A percentile compares a stretch with the other conserved stretches of the same genome.
These are phyloP conservation scores for Colostygia pectinataria DNA, from an alignment of 2,888 invertebrate species.

Conservation along the genomic window DNA sequence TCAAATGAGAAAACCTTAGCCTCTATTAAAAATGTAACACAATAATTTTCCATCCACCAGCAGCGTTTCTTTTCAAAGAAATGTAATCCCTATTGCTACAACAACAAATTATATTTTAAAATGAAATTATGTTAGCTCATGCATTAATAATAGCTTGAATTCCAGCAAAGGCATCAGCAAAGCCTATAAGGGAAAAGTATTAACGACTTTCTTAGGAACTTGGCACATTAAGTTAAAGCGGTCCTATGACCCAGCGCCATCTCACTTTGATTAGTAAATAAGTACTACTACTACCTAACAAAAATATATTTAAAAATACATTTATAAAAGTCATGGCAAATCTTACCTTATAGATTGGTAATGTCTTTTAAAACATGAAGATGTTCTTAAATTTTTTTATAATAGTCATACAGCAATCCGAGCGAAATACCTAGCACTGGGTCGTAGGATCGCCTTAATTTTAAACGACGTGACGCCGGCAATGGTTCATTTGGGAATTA, in stretches of 20 bases:
- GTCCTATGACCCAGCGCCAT: no score
- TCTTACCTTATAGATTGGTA: no score
- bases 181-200: conserved; percentile 32
- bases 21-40: conserved; percentile 4
- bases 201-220: conserved; percentile 45
- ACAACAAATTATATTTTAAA: conserved; percentile 26
- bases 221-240: conserved; percentile 43
- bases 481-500: conserved; percentile 42
- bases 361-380: no score
- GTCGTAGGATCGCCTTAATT: no score
- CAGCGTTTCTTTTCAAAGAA: conserved; percentile 3
- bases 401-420: no score
- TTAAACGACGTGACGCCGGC: conserved; percentile 42
- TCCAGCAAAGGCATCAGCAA: conserved; percentile 29
- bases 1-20: background rate
- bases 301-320: no score
- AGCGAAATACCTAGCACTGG: no score
- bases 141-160: conserved; percentile 33
- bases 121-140: conserved; percentile 31
- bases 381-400: no score
- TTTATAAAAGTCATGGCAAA: no score
- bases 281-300: no score
- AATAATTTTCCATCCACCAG: background rate
- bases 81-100: conserved; percentile 19
- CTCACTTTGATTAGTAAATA: no score